Percentiles rank a stretch among this genome's conserved stretches.
These are phyloP conservation scores for Leptinotarsa lineolata DNA, from an alignment of 1,140 invertebrate species.

Conservation along the genomic window DNA sequence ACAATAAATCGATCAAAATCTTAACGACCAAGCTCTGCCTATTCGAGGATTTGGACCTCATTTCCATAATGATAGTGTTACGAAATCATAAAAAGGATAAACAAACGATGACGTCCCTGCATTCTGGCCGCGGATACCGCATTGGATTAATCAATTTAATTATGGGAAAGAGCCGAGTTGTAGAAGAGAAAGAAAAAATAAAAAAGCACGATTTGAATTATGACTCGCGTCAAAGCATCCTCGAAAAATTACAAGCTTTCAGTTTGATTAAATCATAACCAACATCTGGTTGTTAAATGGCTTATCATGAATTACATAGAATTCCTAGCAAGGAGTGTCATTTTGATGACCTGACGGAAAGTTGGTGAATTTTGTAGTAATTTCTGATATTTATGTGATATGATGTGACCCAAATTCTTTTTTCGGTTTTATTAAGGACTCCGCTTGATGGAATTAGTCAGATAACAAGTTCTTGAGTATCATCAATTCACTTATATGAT, in stretches of 20 bases:
- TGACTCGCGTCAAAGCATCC: neutral
- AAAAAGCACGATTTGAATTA: neutral
- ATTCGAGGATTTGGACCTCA: neutral
- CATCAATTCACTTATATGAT: too few relatives aligned
- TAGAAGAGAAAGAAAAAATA: neutral
- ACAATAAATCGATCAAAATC: neutral
- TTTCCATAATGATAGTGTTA: constrained; percentile 1
- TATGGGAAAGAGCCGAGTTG: neutral
- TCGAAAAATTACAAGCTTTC: neutral
- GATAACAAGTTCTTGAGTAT: too few relatives aligned
- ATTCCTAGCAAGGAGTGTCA: too few relatives aligned
- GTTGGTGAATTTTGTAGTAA: too few relatives aligned
- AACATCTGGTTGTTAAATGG: neutral
- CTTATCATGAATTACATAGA: too few relatives aligned
- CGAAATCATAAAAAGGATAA: neutral
- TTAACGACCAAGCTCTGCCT: neutral
- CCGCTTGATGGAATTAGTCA: too few relatives aligned
- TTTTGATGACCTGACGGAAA: too few relatives aligned
- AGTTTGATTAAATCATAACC: constrained; percentile 6
- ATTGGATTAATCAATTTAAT: neutral
- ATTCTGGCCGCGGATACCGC: neutral
- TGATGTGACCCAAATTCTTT: too few relatives aligned
- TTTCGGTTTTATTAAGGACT: too few relatives aligned
- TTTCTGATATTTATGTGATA: too few relatives aligned
- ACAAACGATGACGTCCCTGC: neutral